phyloP scores from a whole-genome alignment of 1,140 invertebrate species.

The Papilio polytes region DNA sequence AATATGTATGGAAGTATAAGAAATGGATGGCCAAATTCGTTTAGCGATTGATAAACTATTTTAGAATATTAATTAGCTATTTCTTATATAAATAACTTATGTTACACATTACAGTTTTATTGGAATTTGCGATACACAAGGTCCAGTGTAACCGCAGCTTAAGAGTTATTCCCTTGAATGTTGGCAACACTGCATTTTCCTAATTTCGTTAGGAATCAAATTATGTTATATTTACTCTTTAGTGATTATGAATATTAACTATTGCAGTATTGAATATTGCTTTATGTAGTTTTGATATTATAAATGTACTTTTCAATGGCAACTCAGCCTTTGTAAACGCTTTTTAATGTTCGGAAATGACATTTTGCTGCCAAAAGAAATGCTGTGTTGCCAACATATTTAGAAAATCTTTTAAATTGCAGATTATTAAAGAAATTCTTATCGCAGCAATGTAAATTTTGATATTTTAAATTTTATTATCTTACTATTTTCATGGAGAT shows the following conservation, averaged over 20 bases:
- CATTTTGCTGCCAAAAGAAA: background rate
- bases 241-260: too few species aligned
- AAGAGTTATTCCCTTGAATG: background rate
- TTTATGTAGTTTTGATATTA: background rate
- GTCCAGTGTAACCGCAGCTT: constrained; percentile 18
- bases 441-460: background rate
- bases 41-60: constrained; percentile 27
- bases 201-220: background rate
- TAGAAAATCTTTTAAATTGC: constrained; percentile 6
- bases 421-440: background rate
- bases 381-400: background rate
- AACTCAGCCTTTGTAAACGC: background rate
- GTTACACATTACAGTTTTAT: constrained; percentile 26
- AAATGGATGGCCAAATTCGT: constrained; percentile 27
- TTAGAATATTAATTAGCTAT: constrained; percentile 5
- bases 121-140: background rate
- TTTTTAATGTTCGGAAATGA: background rate
- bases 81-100: constrained; percentile 35
- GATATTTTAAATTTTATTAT: background rate
- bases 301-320: background rate
- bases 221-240: too few species aligned
- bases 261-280: background rate
- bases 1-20: constrained; percentile 30
- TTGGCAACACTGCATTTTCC: constrained; percentile 19
- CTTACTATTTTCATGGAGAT: constrained; percentile 11